Base-by-base conservation (phyloP, 2,888 invertebrate species). In the Aplocera efformata region DNA sequence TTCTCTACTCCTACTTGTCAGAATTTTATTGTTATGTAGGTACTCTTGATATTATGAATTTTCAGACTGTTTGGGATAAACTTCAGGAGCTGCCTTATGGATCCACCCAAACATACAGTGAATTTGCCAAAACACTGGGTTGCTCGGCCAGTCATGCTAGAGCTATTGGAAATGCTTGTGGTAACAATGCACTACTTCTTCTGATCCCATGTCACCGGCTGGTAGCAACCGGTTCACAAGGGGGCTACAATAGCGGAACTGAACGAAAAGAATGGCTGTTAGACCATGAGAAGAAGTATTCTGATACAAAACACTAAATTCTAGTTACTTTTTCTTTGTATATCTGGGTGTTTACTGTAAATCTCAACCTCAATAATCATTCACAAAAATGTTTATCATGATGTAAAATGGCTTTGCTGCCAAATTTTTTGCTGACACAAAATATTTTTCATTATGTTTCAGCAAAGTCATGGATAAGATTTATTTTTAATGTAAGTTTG, bases 211-310 rank as follows among this genome's bases (percentile, higher is more conserved):
- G 88, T 48, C 88, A 88, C 39, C 63, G 88, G 27, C 32, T 88
- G 1, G 66, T 86, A 1, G 79, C 79, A 11, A 57, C 72, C 6
- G 57, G 54, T 1, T 72, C 79, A 1, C 76, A 73, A 37, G 86
- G 85, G 23, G 91, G 90, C 2, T 91, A 88, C 56, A 89, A 83
- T 24, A 76, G 89, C 51, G 85, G 89, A 1, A 60, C 85, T 8
- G 86, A 90, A 13, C 84, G 90, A 51, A 89, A 90, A 50, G 77
- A 81, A 39, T 90, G 89, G 89, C 60, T 91, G 31, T 65, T 89
- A 41, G 63, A 86, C 25, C 78, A 78, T 65, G 88, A 88, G 59
- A 70, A 73, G 11, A 77, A 77, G 38, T 50, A 60, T 62, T 36
- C 17, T 6, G 9, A 10, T n/a, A n/a, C n/a, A n/a, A n/a, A n/a